These are phyloP conservation scores for Polyploca ridens DNA, from an alignment of 2,888 invertebrate genomes.

Conservation along the genomic window DNA sequence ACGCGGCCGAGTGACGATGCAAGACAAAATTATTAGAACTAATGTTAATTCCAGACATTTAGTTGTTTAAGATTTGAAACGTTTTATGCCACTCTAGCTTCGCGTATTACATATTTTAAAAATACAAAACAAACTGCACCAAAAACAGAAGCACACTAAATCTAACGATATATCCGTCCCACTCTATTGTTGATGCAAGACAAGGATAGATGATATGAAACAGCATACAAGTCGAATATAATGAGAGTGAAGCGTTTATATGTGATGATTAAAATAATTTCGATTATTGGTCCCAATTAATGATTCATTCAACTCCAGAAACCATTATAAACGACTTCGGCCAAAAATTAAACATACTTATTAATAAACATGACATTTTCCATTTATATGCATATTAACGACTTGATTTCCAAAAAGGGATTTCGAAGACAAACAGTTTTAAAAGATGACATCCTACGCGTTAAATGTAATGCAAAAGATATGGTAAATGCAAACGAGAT, in stretches of 20 bases:
- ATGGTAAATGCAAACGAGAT: no score
- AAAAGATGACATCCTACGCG: not conserved
- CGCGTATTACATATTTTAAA: constrained; percentile 23
- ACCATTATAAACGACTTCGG: constrained; percentile 22
- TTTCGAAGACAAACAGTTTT: not conserved
- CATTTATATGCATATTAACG: not conserved
- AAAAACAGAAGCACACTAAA: constrained; percentile 53
- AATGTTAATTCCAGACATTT: not conserved
- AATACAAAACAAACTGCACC: constrained; percentile 49
- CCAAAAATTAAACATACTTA: constrained; percentile 18
- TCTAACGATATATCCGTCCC: constrained; percentile 12
- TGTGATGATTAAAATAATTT: constrained; percentile 31
- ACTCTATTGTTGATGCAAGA: not conserved
- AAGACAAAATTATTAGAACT: not conserved
- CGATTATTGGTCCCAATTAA: constrained; percentile 57
- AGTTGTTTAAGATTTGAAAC: not conserved
- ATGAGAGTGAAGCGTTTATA: not conserved
- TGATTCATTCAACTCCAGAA: constrained; percentile 27
- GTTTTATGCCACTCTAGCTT: constrained; percentile 10
- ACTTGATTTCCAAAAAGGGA: not conserved
- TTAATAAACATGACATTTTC: constrained; percentile 19
- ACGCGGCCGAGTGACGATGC: not conserved
- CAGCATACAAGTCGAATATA: constrained; percentile 10
- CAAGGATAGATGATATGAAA: not conserved
- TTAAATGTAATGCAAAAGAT: not conserved